These are phyloP conservation scores for Hydractinia echinata DNA, from an alignment of 30 jellyfish, hydroid and myxozoan genomes.

Conservation along the genomic window DNA sequence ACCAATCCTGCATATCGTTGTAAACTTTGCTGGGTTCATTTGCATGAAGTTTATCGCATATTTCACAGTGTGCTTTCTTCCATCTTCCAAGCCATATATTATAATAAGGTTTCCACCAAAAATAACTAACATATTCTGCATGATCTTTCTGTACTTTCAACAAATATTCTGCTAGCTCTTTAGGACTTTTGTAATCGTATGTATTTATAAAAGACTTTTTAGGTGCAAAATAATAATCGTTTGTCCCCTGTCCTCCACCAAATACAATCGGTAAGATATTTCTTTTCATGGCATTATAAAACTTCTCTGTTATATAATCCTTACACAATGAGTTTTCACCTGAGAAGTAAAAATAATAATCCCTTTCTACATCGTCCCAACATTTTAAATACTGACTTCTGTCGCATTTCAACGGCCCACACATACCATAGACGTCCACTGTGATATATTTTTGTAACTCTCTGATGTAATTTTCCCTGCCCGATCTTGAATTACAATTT, in stretches of 20 bases:
- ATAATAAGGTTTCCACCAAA: conserved; percentile 32
- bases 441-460: conserved; percentile 23
- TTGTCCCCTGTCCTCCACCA: background rate
- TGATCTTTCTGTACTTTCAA: background rate
- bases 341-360: conserved; percentile 30
- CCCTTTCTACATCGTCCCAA: conserved; percentile 7
- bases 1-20: conserved; percentile 12
- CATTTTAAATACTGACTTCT: background rate
- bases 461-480: conserved; percentile 23
- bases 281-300: background rate
- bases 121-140: conserved; percentile 12
- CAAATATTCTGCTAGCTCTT: conserved; percentile 20
- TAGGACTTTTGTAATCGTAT: background rate
- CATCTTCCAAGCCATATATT: conserved; percentile 27
- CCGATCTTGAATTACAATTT: conserved; percentile 24
- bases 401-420: background rate
- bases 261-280: conserved; percentile 7
- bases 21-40: conserved; percentile 1
- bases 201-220: conserved; percentile 15
- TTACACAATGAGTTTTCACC: conserved; percentile 28
- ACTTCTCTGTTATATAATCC: conserved; percentile 39
- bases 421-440: conserved; percentile 36
- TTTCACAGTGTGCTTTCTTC: conserved; percentile 28
- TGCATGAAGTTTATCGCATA: conserved; percentile 10
- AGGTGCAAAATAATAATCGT: conserved; percentile 18